These are phyloP conservation scores for Anniella stebbinsi DNA, from an alignment of 2,797 vertebrate genomes.

Conservation along the genomic window DNA sequence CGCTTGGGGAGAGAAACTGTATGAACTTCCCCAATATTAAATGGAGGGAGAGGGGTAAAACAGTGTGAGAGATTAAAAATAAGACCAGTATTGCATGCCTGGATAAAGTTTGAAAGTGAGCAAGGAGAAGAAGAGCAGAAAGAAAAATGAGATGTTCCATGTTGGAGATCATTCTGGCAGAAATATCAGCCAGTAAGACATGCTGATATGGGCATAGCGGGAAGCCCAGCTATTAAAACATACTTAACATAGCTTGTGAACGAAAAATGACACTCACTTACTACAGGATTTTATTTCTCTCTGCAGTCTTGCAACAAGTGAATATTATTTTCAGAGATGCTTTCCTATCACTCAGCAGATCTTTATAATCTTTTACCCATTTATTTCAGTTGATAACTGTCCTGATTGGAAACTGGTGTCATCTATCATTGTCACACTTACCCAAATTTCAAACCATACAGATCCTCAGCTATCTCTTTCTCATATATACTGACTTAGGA, in stretches of 20 bases:
- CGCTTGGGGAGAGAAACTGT: too few species aligned
- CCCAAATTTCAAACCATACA: not conserved
- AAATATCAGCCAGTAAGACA: not conserved
- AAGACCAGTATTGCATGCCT: too few species aligned
- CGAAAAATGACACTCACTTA: not conserved
- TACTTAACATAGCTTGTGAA: not conserved
- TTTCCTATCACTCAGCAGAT: not conserved
- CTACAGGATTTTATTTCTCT: not conserved
- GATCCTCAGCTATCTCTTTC: not conserved
- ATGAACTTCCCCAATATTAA: too few species aligned
- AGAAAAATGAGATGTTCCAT: not conserved
- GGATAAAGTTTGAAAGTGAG: too few species aligned
- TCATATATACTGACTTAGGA: not conserved
- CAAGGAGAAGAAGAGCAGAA: not conserved
- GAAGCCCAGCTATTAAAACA: not conserved
- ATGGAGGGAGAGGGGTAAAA: too few species aligned
- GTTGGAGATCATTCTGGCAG: not conserved
- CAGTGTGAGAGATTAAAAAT: too few species aligned
- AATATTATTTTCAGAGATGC: not conserved
- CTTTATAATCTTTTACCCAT: not conserved
- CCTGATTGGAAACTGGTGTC: not conserved
- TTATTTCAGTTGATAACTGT: conserved; percentile 2
- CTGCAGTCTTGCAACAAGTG: not conserved
- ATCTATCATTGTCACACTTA: not conserved
- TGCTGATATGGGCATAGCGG: not conserved